Base-by-base conservation (phyloP, 2,113 vertebrate species). In the Vicugna pacos region DNA sequence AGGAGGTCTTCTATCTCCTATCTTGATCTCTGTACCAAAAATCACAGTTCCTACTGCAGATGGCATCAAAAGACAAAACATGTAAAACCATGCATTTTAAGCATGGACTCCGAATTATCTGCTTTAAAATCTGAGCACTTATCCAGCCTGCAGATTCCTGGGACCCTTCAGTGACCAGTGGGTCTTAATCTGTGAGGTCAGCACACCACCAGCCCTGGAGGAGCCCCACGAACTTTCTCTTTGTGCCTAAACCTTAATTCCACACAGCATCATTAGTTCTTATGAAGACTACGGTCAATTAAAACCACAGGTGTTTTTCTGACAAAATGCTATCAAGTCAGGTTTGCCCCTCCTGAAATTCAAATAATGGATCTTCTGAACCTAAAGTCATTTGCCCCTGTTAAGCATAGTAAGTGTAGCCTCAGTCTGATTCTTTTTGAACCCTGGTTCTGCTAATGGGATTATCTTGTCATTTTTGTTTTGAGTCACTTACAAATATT, bases 311-410 rank as follows among this genome's bases (percentile, higher is more conserved):
- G 11, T 35, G 2, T 72, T 77, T 70, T 73, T 83, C 50, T 69
- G 42, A 91, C 42, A 93, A 84, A 86, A 94, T 50, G 58, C 42
- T 84, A 67, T 88, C 19, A 79, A 79, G 50, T 22, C 54, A 93
- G 52, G 56, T 67, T 79, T 72, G n/a, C 52, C 22, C 73, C 84
- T 17, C 22, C 8, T 83, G 32, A 88, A 87, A 87, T 77, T 65
- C 69, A 52, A 84, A 65, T n/a, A 85, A 77, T 60, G 65, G 38
- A 11, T 85, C 79, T 91, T 89, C 50, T 84, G 19, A 56, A 69
- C 46, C 65, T 60, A 85, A 91, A 70, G 38, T 28, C n/a, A 58
- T 76, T 86, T 90, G 26, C 15, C 50, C 67, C 62, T 16, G 10
- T 89, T 81, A 79, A 94, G 75, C 20, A 6, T 14, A 70, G 82